These are phyloP conservation scores for Myanophis thanlyinensis DNA, from an alignment of 2,113 vertebrate species.

Conservation along the genomic window DNA sequence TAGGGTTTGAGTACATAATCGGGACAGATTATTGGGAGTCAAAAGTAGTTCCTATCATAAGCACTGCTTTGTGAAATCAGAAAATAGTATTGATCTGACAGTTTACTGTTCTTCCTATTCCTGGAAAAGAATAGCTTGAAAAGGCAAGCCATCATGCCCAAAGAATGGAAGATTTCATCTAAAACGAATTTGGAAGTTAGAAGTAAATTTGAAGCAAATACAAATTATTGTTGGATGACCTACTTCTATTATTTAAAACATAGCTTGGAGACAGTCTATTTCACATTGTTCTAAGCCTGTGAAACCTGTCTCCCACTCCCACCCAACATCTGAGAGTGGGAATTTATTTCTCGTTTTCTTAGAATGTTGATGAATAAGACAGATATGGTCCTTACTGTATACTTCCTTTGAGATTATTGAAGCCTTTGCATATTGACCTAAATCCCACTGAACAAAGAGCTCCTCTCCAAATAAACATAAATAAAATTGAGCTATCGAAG, in stretches of 20 bases:
- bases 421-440: neutral
- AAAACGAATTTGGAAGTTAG: slow-evolving; percentile 21
- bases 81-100: slow-evolving; percentile 31
- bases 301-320: slow-evolving; percentile 25
- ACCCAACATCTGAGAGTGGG: neutral
- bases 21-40: slow-evolving; percentile 13
- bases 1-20: neutral
- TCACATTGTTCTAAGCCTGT: neutral
- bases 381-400: neutral
- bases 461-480: neutral
- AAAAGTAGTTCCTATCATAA: neutral
- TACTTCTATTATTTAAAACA: slow-evolving; percentile 38
- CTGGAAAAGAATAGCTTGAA: neutral
- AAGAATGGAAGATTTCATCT: neutral
- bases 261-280: neutral
- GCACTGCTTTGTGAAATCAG: slow-evolving; percentile 21
- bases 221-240: neutral
- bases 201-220: slow-evolving; percentile 39
- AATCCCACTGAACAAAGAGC: neutral
- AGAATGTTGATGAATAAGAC: neutral
- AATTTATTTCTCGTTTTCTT: slow-evolving; percentile 22
- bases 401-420: neutral
- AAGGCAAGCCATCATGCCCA: slow-evolving; percentile 26
- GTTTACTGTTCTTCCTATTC: neutral
- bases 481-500: neutral